Conservation (phyloP, 2,888 invertebrate genomes). For the Amaurobius ferox region DNA sequence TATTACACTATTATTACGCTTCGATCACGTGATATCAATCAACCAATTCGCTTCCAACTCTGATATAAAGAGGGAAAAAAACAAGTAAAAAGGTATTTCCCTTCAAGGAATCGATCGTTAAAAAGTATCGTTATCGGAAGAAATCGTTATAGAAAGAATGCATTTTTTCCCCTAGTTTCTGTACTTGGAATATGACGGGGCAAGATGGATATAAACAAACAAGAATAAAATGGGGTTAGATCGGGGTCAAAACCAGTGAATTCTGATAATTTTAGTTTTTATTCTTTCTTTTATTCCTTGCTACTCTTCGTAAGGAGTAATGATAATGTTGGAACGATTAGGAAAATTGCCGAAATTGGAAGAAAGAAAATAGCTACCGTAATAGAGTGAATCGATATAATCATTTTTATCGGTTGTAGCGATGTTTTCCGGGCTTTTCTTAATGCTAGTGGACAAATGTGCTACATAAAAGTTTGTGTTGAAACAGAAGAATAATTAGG, state of each 20-base stretch:
- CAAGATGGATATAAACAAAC: background rate
- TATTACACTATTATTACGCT: slow-evolving; percentile 52
- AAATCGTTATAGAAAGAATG: slow-evolving; percentile 16
- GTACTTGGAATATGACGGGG: background rate
- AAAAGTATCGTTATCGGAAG: background rate
- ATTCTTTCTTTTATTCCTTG: background rate
- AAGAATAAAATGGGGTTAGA: background rate
- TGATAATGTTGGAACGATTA: slow-evolving; percentile 67
- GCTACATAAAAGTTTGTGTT: background rate
- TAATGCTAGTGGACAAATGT: background rate
- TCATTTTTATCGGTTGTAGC: slow-evolving; percentile 31
- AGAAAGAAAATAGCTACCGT: slow-evolving; percentile 38
- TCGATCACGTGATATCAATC: slow-evolving; percentile 40
- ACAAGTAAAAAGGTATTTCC: background rate
- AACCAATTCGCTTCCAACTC: slow-evolving; percentile 44
- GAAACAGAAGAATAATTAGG: background rate
- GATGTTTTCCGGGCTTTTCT: background rate
- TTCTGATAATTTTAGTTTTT: background rate
- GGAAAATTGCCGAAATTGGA: slow-evolving; percentile 67
- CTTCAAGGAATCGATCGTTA: background rate
- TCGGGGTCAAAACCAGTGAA: background rate
- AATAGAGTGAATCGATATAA: slow-evolving; percentile 37
- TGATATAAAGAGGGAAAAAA: slow-evolving; percentile 15
- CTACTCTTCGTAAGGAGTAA: slow-evolving; percentile 22
- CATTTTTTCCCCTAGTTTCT: background rate